Evolutionary conservation across 1,140 invertebrate species (phyloP), one percentile per base, ranked within the genome.

Genomic region (Formica exsecta): DNA sequence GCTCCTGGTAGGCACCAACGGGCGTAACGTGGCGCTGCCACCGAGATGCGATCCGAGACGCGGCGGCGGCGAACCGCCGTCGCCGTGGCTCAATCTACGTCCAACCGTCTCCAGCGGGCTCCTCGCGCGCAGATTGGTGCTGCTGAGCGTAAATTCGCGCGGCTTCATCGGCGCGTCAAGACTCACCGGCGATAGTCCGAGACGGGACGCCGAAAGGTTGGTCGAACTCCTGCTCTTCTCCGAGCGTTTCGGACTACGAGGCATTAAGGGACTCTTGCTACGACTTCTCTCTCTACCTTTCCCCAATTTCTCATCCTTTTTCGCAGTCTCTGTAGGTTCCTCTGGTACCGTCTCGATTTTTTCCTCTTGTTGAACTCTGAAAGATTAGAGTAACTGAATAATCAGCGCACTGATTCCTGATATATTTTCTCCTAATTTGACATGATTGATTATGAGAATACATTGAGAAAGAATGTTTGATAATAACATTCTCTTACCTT

Each of bases 401-500:
- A 36, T 36, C 6, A 29, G 19, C 13, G 3, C 19, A 75, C 9
- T 44, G 2, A 57, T 81, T n/a, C 2, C 8, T 62, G 6, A 71
- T 29, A 1, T 41, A 16, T 3, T 9, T 3, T 41, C 8, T 19
- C 1, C 48, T 57, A n/a, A 32, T 22, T 29, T 19, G 29, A 44
- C 8, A 16, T 64, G 13, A 32, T 13, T 16, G 4, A 51, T 57
- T 36, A 57, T 57, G 6, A 54, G n/a, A 32, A n/a, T 51, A 48
- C 19, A 1, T 51, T 73, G 4, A 59, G 2, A 9, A 9, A 16
- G 3, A 59, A 59, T 59, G 16, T 51, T 44, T 32, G 22, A 79
- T 44, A 25, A 61, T 68, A 16, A 5, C 25, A n/a, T 22, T 25
- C 6, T 3, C 94, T 95, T 95, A 98, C 97, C 97, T 97, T 95